Conservation (phyloP, 1,140 invertebrate genomes). For the Berghia stephanieae region DNA sequence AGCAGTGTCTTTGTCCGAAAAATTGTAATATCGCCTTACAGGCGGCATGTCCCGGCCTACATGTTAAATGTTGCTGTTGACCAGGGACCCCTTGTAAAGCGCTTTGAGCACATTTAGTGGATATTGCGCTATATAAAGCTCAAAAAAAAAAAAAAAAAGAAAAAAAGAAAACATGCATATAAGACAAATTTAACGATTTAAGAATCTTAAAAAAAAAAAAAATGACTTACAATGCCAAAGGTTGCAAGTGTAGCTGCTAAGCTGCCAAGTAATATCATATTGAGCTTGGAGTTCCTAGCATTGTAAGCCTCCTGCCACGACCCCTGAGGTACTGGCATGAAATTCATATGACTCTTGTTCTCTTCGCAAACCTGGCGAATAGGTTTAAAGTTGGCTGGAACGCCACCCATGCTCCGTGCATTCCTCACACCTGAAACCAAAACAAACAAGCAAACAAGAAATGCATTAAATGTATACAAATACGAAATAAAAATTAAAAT, state of each 20-base stretch:
- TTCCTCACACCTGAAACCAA: conserved; percentile 29
- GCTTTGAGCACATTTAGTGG: no score
- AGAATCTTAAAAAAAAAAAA: no score
- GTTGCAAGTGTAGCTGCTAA: conserved; percentile 29
- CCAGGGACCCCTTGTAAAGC: no score
- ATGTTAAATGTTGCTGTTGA: no score
- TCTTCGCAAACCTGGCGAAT: conserved; percentile 42
- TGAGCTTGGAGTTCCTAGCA: conserved; percentile 34
- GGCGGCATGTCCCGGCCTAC: no score
- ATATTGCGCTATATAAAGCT: no score
- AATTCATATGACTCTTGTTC: conserved; percentile 45
- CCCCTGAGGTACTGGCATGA: conserved; percentile 51
- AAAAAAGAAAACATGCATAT: no score
- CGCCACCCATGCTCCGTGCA: conserved; percentile 39
- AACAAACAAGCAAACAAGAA: background rate
- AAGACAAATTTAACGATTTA: no score
- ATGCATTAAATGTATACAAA: background rate
- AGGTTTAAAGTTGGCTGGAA: conserved; percentile 44
- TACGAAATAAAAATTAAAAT: background rate
- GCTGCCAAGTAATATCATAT: conserved; percentile 32
- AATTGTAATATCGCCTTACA: no score
- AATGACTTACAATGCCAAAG: conserved; percentile 38
- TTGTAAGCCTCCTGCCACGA: conserved; percentile 51
- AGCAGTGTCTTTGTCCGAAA: no score
- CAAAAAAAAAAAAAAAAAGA: no score